Conservation (phyloP, 2,888 invertebrate species). For the Aspidiotus destructor region DNA sequence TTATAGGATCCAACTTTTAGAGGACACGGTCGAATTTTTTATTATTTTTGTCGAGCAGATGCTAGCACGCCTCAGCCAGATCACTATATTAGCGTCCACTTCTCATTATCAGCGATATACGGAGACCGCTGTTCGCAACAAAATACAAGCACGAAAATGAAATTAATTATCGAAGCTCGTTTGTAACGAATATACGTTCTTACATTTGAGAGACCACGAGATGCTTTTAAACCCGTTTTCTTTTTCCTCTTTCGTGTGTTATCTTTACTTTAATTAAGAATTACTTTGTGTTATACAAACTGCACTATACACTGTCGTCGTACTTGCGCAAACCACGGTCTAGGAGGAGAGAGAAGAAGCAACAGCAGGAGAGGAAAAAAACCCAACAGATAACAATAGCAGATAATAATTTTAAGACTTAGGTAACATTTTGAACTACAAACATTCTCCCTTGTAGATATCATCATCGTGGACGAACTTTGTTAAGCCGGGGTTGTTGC, state of each 20-base stretch:
- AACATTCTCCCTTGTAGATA: constrained; percentile 29
- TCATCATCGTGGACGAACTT: constrained; percentile 28
- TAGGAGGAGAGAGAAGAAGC: background rate
- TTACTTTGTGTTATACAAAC: constrained; percentile 33
- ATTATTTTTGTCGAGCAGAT: too few relatives aligned
- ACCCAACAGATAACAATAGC: constrained; percentile 18
- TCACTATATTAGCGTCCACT: background rate
- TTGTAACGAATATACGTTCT: constrained; percentile 30
- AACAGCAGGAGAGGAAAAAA: background rate
- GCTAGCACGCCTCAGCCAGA: too few relatives aligned
- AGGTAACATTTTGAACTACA: constrained; percentile 25
- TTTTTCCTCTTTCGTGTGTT: constrained; percentile 11
- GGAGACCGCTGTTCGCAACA: background rate
- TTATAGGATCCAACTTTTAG: too few relatives aligned
- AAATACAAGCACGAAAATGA: constrained; percentile 19
- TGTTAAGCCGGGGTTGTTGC: constrained; percentile 29
- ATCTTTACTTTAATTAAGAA: constrained; percentile 32
- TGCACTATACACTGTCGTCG: constrained; percentile 22
- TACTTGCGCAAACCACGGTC: background rate
- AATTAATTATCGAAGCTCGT: constrained; percentile 33
- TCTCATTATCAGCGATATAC: background rate
- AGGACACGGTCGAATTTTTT: too few relatives aligned
- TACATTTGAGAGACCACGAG: constrained; percentile 19
- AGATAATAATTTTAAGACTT: constrained; percentile 25
- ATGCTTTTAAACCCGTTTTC: constrained; percentile 31